Conservation (phyloP, 2,797 vertebrate species). For the Chlorospingus flavigularis region DNA sequence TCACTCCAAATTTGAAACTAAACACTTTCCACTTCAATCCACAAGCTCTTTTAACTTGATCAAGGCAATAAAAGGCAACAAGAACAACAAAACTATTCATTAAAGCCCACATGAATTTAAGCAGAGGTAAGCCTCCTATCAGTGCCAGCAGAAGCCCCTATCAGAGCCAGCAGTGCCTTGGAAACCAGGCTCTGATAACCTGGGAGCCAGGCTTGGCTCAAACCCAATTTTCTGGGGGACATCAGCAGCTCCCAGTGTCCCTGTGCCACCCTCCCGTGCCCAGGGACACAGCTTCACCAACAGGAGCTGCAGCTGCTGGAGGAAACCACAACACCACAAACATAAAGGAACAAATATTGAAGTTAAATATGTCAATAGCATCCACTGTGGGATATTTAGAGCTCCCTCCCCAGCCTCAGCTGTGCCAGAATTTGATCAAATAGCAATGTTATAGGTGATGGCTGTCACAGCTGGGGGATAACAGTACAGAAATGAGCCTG, state of each 20-base stretch:
- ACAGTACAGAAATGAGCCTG: background rate
- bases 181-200: background rate
- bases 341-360: background rate
- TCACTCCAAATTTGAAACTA: background rate
- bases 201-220: background rate
- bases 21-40: background rate
- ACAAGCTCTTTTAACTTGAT: background rate
- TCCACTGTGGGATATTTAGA: background rate
- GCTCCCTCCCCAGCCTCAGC: too few species aligned
- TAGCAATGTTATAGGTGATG: background rate
- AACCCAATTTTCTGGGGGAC: background rate
- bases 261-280: background rate
- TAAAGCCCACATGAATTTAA: background rate
- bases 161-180: background rate
- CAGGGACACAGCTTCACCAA: background rate
- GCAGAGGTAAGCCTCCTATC: background rate
- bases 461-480: background rate
- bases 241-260: background rate
- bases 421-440: background rate
- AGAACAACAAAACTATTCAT: background rate
- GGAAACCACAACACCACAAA: background rate
- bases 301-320: rapidly evolving
- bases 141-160: background rate
- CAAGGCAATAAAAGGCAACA: background rate
- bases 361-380: background rate